Base-by-base conservation (phyloP, 2,797 vertebrate genomes). In the Melanogrammus aeglefinus region DNA sequence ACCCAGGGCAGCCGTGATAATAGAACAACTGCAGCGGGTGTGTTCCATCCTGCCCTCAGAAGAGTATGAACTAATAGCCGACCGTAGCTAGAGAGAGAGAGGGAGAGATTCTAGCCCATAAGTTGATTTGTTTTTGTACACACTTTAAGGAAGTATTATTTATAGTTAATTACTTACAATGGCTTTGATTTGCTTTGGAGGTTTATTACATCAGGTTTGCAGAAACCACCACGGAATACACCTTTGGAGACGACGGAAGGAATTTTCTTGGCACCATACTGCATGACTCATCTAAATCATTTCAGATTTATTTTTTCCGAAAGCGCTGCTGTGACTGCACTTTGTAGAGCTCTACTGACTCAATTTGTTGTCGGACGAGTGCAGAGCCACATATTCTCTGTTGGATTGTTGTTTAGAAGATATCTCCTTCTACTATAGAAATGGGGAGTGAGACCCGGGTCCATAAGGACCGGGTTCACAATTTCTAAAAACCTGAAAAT, bases 221-320 rank as follows among this genome's bases (percentile, higher is more conserved):
- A 24, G 57, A 63, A 8, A 63, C 57, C 57, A n/a, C 6, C 21
- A 24, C 7, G 12, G 69, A 33, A 71, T 71, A 63, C 85, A 88
- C 75, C 86, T 85, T 76, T 41, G 51, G 78, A 33, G 76, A 75
- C 35, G 36, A 24, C 63, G 76, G 77, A 72, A 79, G 78, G 76
- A 47, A 80, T 77, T 29, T 74, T 78, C 79, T 74, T 73, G 35
- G 38, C 78, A 77, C 35, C 0, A 70, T 75, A 73, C 82, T 79
- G 84, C 78, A 84, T 87, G 86, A 91, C 87, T 90, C 87, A 86
- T 88, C 88, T 78, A 66, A 87, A 89, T 90, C 86, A 84, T 84
- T 79, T 81, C 79, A 81, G 82, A 63, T 83, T 81, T 83, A 85
- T 78, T 71, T 71, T 83, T 86, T 82, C 84, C 82, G 77, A 82